A percentile compares a stretch with the other conserved stretches of the same genome.
Conservation (phyloP, 2,113 vertebrate genomes). For the Progne subis region DNA sequence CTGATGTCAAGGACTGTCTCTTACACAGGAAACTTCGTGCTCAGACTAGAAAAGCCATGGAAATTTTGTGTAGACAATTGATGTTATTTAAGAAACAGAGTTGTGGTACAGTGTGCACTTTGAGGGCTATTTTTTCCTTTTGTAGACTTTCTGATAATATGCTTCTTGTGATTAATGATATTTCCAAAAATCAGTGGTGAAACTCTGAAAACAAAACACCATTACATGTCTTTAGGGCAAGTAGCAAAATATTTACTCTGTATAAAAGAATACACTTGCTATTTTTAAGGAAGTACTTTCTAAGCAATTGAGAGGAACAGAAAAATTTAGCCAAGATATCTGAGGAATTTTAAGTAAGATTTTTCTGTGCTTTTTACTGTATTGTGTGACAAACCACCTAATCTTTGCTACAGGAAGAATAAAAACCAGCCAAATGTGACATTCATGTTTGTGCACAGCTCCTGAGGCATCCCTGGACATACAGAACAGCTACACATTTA, state of each 20-base stretch:
- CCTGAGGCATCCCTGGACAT: not conserved
- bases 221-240: not conserved
- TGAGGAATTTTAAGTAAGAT: not conserved
- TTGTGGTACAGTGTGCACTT: not conserved
- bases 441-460: not conserved
- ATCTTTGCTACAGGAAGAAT: not conserved
- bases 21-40: not conserved
- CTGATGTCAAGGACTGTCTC: not conserved
- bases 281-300: not conserved
- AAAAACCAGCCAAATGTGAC: not conserved
- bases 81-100: not conserved
- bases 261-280: not conserved
- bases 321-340: not conserved
- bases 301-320: not conserved
- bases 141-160: not conserved
- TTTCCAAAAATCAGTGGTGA: not conserved
- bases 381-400: not conserved
- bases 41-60: not conserved
- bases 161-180: not conserved
- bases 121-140: not conserved
- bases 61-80: not conserved
- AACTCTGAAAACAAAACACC: not conserved
- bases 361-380: not conserved
- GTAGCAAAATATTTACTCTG: not conserved
- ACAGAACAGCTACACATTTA: not conserved